phyloP scores from a whole-genome alignment of 2,113 vertebrate genomes.

The Barbus barbus region DNA sequence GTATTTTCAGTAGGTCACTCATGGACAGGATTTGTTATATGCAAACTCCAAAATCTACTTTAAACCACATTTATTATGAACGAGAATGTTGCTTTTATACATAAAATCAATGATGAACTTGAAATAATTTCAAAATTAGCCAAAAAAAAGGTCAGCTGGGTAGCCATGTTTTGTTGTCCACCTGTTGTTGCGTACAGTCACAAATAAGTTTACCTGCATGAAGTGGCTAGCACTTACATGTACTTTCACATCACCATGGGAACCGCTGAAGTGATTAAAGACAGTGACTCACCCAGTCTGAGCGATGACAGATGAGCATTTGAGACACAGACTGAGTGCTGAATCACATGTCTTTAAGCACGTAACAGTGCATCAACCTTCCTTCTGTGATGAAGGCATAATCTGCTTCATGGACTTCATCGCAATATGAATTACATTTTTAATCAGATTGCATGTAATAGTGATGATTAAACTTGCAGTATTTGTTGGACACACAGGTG shows the following conservation, averaged over 20 bases:
- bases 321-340: neutral
- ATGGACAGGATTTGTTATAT: neutral
- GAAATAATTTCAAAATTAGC: neutral
- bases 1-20: too few relatives aligned
- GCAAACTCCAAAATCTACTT: neutral
- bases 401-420: neutral
- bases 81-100: neutral
- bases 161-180: neutral
- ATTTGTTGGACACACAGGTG: neutral
- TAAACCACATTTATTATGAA: neutral
- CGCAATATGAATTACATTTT: neutral
- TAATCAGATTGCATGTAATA: neutral
- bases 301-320: neutral
- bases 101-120: neutral
- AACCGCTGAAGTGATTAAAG: slow-evolving; percentile 10
- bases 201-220: neutral
- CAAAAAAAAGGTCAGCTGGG: too few relatives aligned
- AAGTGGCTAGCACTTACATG: neutral
- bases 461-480: neutral
- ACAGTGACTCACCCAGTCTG: slow-evolving; percentile 12
- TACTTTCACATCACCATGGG: slow-evolving; percentile 16
- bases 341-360: neutral
- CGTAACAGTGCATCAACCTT: too few relatives aligned
- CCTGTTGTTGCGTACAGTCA: neutral
- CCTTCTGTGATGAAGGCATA: neutral